Evolutionary conservation across 2,113 vertebrate genomes (phyloP), one percentile per base, ranked within the genome.

Genomic region (Rhea pennata): DNA sequence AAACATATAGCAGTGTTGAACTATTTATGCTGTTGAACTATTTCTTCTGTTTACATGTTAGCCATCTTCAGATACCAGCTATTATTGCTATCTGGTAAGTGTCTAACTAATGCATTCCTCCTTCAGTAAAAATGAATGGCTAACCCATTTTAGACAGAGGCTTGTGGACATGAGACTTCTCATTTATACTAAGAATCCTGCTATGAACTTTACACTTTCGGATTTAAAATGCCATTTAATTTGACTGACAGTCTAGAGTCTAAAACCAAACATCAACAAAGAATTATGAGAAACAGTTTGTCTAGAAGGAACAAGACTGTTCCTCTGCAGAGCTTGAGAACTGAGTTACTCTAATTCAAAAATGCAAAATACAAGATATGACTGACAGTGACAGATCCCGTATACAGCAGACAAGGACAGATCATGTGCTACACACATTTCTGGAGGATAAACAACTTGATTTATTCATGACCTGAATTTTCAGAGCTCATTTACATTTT

Each of bases 391-490:
- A 56, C 15, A 56, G 54, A 56, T 56, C 54, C 29, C 27, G 8
- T 59, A 77, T 64, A 40, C 14, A 12, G 10, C 31, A 73, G 82
- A 76, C 53, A 88, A 87, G 74, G 77, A 75, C 19, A 91, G 46
- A 76, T 6, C 2, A 4, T 72, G 15, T 76, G 71, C 66, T 90
- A 40, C 79, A 90, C 75, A 46, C 12, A 74, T 91, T 88, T 70
- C 27, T 87, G 79, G 58, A 82, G 13, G 22, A 93, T 61, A 67
- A 92, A 92, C 15, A 82, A 87, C 21, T 62, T 82, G 81, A 85
- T 92, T 91, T 91, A 82, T 62, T 70, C 39, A 78, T 87, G 74
- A 91, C 70, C 81, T 89, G 86, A 94, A 93, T 93, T 89, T 94
- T 81, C 48, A 76, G 62, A 94, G 40, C 15, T 89, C 40, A 89